Percentiles rank a stretch among this genome's conserved stretches.
Evolutionary conservation across 2,797 vertebrate species (phyloP).

Genomic region (Sebastes alutus): DNA sequence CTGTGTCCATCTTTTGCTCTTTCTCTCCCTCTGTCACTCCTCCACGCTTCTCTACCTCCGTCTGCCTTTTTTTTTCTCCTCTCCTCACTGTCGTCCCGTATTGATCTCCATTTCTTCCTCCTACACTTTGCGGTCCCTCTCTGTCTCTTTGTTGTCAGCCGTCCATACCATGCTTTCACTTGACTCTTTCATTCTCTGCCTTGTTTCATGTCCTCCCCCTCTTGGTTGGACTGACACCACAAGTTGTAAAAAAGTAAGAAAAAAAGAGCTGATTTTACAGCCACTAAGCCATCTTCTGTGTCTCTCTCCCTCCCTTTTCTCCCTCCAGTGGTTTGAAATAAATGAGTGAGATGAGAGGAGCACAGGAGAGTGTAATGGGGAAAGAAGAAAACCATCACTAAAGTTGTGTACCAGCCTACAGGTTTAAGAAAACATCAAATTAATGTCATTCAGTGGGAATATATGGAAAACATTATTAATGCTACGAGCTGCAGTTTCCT

Average conservation of each 20-base stretch:
- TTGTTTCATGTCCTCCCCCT: slow-evolving; percentile 48
- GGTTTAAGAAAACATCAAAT: slow-evolving; percentile 47
- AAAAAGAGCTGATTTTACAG: slow-evolving; percentile 52
- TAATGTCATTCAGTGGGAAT: slow-evolving; percentile 31
- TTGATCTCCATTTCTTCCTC: slow-evolving; percentile 65
- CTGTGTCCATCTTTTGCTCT: slow-evolving; percentile 64
- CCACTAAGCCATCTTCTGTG: slow-evolving; percentile 43
- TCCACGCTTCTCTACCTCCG: slow-evolving; percentile 55
- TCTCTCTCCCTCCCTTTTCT: slow-evolving; percentile 38
- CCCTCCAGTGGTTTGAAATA: slow-evolving; percentile 50
- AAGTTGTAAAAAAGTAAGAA: slow-evolving; percentile 54
- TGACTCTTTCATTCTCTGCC: slow-evolving; percentile 52
- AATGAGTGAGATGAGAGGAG: slow-evolving; percentile 34
- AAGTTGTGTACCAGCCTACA: slow-evolving; percentile 19
- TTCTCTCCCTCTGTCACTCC: slow-evolving; percentile 56
- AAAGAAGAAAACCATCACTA: slow-evolving; percentile 10
- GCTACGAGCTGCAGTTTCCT: slow-evolving; percentile 14
- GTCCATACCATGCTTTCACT: slow-evolving; percentile 44
- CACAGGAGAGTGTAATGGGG: slow-evolving; percentile 1
- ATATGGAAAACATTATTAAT: slow-evolving; percentile 33
- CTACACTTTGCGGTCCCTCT: slow-evolving; percentile 43
- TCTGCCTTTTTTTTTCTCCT: slow-evolving; percentile 30
- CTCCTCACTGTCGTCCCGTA: slow-evolving; percentile 36
- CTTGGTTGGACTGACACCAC: slow-evolving; percentile 49
- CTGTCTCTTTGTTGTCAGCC: slow-evolving; percentile 59